Evolutionary conservation across 2,888 invertebrate species (phyloP).

Genomic region (Arctia plantaginis): DNA sequence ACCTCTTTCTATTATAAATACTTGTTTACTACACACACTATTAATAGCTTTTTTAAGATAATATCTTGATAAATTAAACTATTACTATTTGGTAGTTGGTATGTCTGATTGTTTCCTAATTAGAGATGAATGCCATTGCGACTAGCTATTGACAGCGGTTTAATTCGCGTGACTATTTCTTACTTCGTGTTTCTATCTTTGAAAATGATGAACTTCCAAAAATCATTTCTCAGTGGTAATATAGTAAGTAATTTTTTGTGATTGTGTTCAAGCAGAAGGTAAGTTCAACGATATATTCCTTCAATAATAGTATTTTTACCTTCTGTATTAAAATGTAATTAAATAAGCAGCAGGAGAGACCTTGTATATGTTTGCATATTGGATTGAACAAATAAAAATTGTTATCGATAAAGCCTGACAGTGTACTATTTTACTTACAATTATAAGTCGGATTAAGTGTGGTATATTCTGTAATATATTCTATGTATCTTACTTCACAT

Average conservation of each 20-base stretch:
- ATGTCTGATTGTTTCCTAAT: no score
- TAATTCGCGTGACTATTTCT: no score
- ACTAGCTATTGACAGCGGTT: neutral
- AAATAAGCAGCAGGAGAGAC: neutral
- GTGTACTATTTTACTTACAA: neutral
- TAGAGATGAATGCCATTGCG: no score
- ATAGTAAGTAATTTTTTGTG: no score
- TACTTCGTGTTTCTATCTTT: no score
- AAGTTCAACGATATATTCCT: neutral
- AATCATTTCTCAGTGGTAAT: neutral
- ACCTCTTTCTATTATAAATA: conserved; percentile 43
- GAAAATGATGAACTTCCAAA: neutral
- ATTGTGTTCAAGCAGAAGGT: no score
- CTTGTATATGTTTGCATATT: no score
- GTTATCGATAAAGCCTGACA: neutral
- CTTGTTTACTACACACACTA: neutral
- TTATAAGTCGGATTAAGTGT: neutral
- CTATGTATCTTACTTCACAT: neutral
- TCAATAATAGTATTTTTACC: neutral
- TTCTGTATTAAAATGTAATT: neutral
- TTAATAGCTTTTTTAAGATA: neutral
- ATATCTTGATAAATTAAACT: neutral
- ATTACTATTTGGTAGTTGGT: neutral
- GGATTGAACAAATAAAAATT: no score
- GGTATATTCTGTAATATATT: neutral